phyloP scores from a whole-genome alignment of 2,113 vertebrate genomes.

The Thunnus thynnus region DNA sequence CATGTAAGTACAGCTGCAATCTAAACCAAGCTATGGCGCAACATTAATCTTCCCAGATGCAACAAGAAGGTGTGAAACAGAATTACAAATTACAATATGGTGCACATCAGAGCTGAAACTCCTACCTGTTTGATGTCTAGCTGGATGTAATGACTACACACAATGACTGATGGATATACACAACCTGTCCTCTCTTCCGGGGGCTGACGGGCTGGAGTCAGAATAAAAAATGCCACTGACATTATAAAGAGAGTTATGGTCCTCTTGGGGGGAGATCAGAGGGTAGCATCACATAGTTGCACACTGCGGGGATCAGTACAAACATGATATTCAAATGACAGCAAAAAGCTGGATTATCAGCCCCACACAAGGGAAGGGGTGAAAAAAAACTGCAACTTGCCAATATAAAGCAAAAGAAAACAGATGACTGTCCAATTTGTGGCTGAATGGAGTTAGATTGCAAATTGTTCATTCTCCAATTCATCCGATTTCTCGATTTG shows the following conservation, averaged over 20 bases:
- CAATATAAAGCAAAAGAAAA: conserved; percentile 15
- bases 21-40: background rate
- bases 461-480: conserved; percentile 41
- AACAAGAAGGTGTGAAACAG: conserved; percentile 20
- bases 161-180: conserved; percentile 64
- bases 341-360: conserved; percentile 57
- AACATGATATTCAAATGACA: conserved; percentile 60
- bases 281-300: conserved; percentile 39
- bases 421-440: conserved; percentile 57
- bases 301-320: conserved; percentile 41
- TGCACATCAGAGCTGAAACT: conserved; percentile 56
- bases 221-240: conserved; percentile 66
- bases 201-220: conserved; percentile 55
- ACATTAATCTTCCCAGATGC: conserved; percentile 42
- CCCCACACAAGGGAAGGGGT: background rate
- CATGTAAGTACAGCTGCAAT: background rate
- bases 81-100: conserved; percentile 55
- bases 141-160: conserved; percentile 60
- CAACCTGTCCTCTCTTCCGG: conserved; percentile 55
- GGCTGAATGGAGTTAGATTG: conserved; percentile 22
- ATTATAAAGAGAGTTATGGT: conserved; percentile 65
- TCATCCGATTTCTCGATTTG: conserved; percentile 48
- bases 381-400: background rate
- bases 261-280: conserved; percentile 52
- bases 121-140: conserved; percentile 48